phyloP scores from a whole-genome alignment of 2,113 vertebrate genomes.

The Brevimyrus niger region DNA sequence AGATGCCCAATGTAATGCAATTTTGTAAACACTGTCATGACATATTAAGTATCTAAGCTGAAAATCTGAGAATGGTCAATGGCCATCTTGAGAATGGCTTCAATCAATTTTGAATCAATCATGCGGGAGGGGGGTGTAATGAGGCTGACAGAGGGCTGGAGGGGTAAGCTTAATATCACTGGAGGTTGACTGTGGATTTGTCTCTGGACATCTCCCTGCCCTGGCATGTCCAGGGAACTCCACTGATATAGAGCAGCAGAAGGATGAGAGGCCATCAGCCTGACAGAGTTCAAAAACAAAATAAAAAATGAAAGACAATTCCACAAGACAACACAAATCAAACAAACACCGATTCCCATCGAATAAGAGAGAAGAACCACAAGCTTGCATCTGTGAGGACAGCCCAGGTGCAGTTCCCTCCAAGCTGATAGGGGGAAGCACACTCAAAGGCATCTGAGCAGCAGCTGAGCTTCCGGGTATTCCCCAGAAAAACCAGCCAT shows the following conservation, averaged over 20 bases:
- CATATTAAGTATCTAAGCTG: background rate
- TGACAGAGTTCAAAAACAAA: background rate
- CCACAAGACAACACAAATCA: background rate
- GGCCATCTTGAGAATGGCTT: background rate
- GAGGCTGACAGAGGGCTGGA: background rate
- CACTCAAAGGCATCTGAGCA: constrained; percentile 45
- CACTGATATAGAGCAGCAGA: background rate
- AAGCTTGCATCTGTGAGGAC: background rate
- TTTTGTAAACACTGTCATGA: background rate
- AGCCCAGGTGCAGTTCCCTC: constrained; percentile 18
- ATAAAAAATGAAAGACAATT: background rate
- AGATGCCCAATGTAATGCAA: background rate
- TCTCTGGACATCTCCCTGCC: background rate
- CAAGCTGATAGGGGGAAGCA: constrained; percentile 58
- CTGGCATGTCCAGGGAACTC: background rate
- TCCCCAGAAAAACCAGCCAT: background rate
- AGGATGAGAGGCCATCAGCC: background rate
- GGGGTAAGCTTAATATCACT: background rate
- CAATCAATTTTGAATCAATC: background rate
- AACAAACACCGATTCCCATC: background rate
- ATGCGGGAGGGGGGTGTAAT: background rate
- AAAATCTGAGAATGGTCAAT: background rate
- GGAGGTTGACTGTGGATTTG: background rate
- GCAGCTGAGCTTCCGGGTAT: background rate
- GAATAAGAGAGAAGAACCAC: background rate